These are phyloP conservation scores for Lucinisca nassula DNA, from an alignment of 2,888 invertebrate species.

Conservation along the genomic window DNA sequence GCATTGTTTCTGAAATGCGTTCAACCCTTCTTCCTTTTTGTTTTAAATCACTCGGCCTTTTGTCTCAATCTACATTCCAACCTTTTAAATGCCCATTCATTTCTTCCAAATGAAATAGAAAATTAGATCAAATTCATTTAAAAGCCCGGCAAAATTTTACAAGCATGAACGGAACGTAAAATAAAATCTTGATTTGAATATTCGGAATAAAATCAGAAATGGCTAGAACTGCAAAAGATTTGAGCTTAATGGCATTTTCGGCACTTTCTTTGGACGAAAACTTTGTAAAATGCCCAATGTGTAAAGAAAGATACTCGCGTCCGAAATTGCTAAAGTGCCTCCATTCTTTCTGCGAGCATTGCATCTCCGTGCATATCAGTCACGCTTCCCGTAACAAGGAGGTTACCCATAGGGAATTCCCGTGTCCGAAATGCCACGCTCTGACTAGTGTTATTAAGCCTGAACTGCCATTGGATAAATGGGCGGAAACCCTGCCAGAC, in stretches of 20 bases:
- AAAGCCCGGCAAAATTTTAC: no score
- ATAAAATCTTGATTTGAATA: no score
- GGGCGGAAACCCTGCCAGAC: conserved; percentile 68
- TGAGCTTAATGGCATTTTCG: background rate
- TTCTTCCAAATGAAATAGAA: background rate
- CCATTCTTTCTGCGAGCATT: conserved; percentile 68
- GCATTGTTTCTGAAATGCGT: background rate
- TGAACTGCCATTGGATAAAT: conserved; percentile 66
- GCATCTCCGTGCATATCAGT: conserved; percentile 66
- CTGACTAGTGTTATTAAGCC: conserved; percentile 60
- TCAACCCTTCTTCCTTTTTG: background rate
- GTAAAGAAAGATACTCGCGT: conserved; percentile 54
- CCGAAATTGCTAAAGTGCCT: conserved; percentile 68
- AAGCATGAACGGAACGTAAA: no score
- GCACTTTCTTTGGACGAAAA: conserved; percentile 48
- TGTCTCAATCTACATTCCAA: background rate
- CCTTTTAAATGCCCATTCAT: conserved; percentile 1
- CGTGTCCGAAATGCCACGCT: conserved; percentile 64
- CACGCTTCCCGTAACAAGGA: conserved; percentile 46
- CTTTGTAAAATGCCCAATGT: conserved; percentile 66
- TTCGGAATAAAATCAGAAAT: no score
- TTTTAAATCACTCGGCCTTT: background rate
- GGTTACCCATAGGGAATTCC: conserved; percentile 62
- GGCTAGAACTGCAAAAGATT: background rate
- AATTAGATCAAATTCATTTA: no score